These are phyloP conservation scores for Atta texana DNA, from an alignment of 1,140 invertebrate genomes.

Conservation along the genomic window DNA sequence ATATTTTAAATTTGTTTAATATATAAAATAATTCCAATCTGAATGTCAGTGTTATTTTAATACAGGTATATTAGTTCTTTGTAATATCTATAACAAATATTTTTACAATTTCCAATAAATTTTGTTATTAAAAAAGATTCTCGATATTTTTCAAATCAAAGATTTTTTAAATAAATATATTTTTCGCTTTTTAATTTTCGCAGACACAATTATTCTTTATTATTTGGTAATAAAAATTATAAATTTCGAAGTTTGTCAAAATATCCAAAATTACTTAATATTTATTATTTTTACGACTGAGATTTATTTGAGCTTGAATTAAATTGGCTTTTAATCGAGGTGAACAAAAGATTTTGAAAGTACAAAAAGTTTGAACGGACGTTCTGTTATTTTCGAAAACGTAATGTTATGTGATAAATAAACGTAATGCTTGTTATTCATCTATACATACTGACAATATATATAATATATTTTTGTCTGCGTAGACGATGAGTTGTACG, in stretches of 20 bases:
- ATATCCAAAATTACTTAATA: background rate
- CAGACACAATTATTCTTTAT: background rate
- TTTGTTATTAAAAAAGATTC: background rate
- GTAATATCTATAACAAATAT: background rate
- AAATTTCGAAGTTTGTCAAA: constrained; percentile 21
- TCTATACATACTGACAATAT: background rate
- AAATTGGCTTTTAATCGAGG: constrained; percentile 9
- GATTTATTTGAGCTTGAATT: constrained; percentile 15
- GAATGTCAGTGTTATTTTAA: background rate
- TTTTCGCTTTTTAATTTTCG: background rate
- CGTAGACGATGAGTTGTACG: constrained; percentile 30
- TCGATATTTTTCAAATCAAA: background rate
- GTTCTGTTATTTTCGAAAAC: constrained; percentile 35
- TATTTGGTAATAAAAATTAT: background rate
- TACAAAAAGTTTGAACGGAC: background rate
- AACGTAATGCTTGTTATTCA: constrained; percentile 25
- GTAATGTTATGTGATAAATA: constrained; percentile 10
- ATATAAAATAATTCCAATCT: background rate
- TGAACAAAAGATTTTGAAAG: background rate
- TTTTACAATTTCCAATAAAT: background rate
- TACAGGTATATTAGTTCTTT: background rate
- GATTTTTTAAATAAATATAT: background rate
- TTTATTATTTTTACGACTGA: constrained; percentile 1
- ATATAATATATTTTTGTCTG: constrained; percentile 13
- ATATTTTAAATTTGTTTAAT: constrained; percentile 6